These are phyloP conservation scores for Brenthis daphne DNA, from an alignment of 2,888 invertebrate genomes.

Conservation along the genomic window DNA sequence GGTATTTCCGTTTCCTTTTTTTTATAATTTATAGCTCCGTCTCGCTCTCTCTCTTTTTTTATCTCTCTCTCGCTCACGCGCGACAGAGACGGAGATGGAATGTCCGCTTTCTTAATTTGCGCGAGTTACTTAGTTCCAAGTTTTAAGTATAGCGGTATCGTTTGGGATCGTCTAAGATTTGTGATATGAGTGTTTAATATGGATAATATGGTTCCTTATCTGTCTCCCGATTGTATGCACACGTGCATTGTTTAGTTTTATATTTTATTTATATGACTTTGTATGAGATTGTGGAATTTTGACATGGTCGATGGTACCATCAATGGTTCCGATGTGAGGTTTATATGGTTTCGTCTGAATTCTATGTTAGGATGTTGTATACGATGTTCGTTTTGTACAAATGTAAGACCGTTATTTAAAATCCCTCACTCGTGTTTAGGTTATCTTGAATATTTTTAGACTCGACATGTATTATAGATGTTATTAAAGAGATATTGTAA, in stretches of 20 bases:
- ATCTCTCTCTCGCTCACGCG: not conserved
- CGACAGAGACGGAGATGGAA: conserved; percentile 2
- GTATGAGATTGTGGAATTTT: not conserved
- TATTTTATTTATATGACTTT: conserved; percentile 27
- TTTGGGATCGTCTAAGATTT: conserved; percentile 9
- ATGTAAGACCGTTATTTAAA: conserved; percentile 26
- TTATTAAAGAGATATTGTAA: conserved; percentile 1
- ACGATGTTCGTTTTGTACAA: conserved; percentile 35
- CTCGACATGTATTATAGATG: conserved; percentile 11
- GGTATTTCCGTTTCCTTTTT: conserved; percentile 22
- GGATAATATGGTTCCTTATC: conserved; percentile 17
- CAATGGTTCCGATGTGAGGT: conserved; percentile 12
- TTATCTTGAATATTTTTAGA: conserved; percentile 16
- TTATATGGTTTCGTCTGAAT: conserved; percentile 5
- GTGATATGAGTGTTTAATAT: conserved; percentile 13
- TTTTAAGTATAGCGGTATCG: not conserved
- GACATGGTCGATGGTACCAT: conserved; percentile 8
- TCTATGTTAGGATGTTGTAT: conserved; percentile 23
- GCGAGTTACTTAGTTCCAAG: conserved; percentile 15
- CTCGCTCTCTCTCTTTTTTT: not conserved
- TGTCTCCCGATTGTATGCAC: conserved; percentile 14
- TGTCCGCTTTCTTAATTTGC: conserved; percentile 22
- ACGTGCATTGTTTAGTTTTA: conserved; percentile 24
- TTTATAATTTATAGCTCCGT: not conserved
- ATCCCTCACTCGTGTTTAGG: conserved; percentile 14